phyloP scores from a whole-genome alignment of 2,888 invertebrate species.

The Notodonta ziczac region DNA sequence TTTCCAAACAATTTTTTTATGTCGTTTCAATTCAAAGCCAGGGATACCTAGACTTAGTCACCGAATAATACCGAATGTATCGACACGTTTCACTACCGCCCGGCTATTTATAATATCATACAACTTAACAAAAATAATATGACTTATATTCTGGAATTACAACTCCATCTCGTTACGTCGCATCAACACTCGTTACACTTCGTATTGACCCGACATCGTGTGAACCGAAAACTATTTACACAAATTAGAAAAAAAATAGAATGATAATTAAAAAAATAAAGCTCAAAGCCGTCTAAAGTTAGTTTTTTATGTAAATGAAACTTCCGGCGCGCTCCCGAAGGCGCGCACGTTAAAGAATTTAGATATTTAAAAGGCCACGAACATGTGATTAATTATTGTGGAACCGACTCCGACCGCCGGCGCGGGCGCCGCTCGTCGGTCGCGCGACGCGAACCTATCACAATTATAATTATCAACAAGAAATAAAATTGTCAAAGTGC shows the following conservation, averaged over 20 bases:
- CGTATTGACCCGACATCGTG: conserved; percentile 31
- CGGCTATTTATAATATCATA: conserved; percentile 41
- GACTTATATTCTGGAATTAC: conserved; percentile 48
- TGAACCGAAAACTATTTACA: conserved; percentile 51
- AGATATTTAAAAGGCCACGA: conserved; percentile 58
- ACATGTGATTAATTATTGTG: conserved; percentile 42
- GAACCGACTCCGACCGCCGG: conserved; percentile 21
- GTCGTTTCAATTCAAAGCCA: conserved; percentile 34
- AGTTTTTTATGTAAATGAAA: conserved; percentile 41
- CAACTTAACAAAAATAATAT: conserved; percentile 49
- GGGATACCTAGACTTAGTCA: conserved; percentile 26
- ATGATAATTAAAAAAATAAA: conserved; percentile 54
- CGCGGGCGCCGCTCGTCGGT: conserved; percentile 27
- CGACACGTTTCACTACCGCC: conserved; percentile 25
- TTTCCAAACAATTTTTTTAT: conserved; percentile 39
- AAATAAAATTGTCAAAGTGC: conserved; percentile 56
- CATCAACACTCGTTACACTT: conserved; percentile 35
- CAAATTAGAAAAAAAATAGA: conserved; percentile 36
- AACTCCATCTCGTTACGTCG: conserved; percentile 34
- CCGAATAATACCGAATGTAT: conserved; percentile 29
- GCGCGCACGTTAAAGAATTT: conserved; percentile 47
- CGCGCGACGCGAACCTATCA: conserved; percentile 41
- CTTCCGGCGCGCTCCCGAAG: conserved; percentile 33
- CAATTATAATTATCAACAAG: conserved; percentile 48
- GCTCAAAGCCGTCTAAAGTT: conserved; percentile 57